Evolutionary conservation across 2,888 invertebrate species (phyloP), one percentile per base, ranked within the genome.

Genomic region (Drosophila borborema): DNA sequence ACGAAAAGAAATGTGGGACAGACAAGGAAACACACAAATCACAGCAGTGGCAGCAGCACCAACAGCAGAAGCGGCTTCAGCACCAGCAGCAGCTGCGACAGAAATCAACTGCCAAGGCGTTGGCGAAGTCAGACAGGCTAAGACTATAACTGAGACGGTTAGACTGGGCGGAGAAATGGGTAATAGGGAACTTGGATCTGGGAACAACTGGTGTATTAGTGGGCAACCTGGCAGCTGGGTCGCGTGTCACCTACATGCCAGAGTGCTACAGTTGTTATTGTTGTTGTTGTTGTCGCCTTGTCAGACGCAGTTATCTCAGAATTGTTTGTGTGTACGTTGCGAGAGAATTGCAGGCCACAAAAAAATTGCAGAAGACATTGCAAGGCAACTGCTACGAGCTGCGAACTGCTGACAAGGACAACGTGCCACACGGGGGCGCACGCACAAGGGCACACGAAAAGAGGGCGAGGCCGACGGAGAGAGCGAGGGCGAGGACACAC

Each of bases 61-160:
- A 43, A 18, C 1, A 74, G 74, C 83, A 67, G 70, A 14, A 8
- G 45, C 76, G 72, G 75, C 20, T 3, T 14, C 49, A 12, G 18
- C 34, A 12, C 10, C 77, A 18, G 46, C 31, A 36, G 74, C 89
- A 89, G 87, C 83, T 84, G 83, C 82, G 87, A 84, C 87, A 84
- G 87, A 84, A 84, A 89, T 89, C 89, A 84, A 86, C 87, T 89
- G 85, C 70, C 89, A 84, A 81, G 81, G 74, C 72, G 70, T 64
- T 86, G 85, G 69, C 73, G 67, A 73, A 86, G 60, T 71, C 72
- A 64, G 58, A 67, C 66, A 77, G 63, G 51, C 78, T 66, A 58
- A 67, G 68, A 66, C 66, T 59, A 56, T 51, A 70, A 70, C 63
- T 80, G 74, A 40, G 66, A 63, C 34, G n/a, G 58, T 41, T 62